Conservation (phyloP, 2,113 vertebrate genomes). For the Grallaria varia region DNA sequence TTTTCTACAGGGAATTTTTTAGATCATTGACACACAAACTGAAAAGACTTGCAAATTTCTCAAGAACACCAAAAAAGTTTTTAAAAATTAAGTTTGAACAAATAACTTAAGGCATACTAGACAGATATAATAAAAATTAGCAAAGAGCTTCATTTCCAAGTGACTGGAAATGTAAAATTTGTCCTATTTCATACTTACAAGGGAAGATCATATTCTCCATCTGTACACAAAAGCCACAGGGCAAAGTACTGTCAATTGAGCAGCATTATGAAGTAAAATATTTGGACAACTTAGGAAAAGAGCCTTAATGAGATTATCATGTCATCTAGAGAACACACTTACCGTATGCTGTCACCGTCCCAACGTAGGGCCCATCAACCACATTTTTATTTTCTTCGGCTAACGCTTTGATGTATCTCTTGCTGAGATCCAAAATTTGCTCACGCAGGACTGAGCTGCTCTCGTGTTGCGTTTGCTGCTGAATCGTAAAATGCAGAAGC, state of each 20-base stretch:
- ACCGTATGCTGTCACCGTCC: slow-evolving; percentile 98
- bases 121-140: background rate
- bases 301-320: background rate
- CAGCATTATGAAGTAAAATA: background rate
- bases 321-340: slow-evolving; percentile 54
- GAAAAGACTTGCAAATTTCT: background rate
- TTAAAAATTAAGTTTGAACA: background rate
- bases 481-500: slow-evolving; percentile 98
- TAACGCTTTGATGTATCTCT: slow-evolving; percentile 96
- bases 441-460: slow-evolving; percentile 92
- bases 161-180: background rate
- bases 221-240: background rate
- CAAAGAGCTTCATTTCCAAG: background rate
- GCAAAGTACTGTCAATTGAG: background rate
- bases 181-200: background rate
- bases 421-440: slow-evolving; percentile 98
- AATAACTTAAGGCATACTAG: background rate
- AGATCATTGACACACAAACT: background rate
- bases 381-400: slow-evolving; percentile 96
- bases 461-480: slow-evolving; percentile 92
- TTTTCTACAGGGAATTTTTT: background rate
- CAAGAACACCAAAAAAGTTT: background rate
- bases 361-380: slow-evolving; percentile 95
- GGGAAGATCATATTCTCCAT: background rate
- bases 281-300: background rate